A percentile compares a stretch with the other conserved stretches of the same genome.
These are phyloP conservation scores for Dysmachus trigonus DNA, from an alignment of 2,888 invertebrate genomes.

Conservation along the genomic window DNA sequence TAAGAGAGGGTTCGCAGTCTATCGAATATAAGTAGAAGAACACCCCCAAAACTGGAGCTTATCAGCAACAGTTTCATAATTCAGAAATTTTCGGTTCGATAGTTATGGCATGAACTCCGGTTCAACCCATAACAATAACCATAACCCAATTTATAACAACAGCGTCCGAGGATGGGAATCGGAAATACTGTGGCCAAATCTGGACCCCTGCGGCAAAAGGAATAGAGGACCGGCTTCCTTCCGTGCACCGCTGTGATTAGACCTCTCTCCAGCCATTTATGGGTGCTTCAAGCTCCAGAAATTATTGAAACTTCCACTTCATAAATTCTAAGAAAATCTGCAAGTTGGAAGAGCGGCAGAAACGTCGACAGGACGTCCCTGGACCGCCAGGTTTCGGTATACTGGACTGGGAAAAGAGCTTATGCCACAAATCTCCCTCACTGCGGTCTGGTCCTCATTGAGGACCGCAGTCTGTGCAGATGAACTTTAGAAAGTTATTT, in stretches of 20 bases:
- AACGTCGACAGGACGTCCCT: neutral
- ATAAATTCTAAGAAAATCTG: neutral
- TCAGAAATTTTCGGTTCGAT: neutral
- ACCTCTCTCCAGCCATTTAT: neutral
- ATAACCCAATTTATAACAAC: neutral
- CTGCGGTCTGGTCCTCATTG: neutral
- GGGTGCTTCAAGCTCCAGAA: neutral
- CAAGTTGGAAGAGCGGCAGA: neutral
- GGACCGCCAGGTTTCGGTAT: neutral
- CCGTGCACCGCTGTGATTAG: neutral
- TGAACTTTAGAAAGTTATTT: neutral
- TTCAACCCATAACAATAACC: neutral
- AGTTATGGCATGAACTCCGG: neutral
- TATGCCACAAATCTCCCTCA: neutral
- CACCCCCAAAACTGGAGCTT: neutral
- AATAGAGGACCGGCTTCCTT: neutral
- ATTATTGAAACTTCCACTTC: conserved; percentile 32
- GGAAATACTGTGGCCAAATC: neutral
- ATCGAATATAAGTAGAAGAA: neutral
- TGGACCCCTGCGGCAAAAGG: neutral
- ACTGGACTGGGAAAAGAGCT: neutral
- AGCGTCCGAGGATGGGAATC: neutral
- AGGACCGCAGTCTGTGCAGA: neutral
- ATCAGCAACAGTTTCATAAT: conserved; percentile 9
- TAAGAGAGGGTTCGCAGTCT: neutral